These are phyloP conservation scores for Riparia riparia DNA, from an alignment of 2,113 vertebrate genomes.

Conservation along the genomic window DNA sequence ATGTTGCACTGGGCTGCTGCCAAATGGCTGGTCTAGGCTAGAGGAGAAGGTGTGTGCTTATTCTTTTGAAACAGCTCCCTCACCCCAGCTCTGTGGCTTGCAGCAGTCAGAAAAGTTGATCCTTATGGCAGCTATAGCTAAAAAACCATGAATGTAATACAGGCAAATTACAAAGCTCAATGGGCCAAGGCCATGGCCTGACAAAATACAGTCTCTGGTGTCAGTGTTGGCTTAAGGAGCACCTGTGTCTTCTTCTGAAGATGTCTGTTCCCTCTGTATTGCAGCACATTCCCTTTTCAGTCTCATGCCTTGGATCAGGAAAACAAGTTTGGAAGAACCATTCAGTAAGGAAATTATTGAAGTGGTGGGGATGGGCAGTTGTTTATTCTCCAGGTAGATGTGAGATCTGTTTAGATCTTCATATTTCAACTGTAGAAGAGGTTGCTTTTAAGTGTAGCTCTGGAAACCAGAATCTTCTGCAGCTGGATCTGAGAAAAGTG, in stretches of 20 bases:
- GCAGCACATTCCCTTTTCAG: background rate
- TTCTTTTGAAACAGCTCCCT: background rate
- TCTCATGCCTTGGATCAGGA: background rate
- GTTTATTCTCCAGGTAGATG: background rate
- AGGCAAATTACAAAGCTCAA: background rate
- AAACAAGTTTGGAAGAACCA: background rate
- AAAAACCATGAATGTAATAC: background rate
- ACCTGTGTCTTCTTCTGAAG: background rate
- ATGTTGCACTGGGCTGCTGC: conserved; percentile 17
- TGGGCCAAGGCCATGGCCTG: background rate
- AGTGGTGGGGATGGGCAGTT: background rate
- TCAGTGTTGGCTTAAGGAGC: background rate
- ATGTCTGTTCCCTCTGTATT: background rate
- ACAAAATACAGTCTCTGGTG: background rate
- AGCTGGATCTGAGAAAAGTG: background rate
- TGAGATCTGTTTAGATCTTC: background rate
- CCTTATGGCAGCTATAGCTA: background rate
- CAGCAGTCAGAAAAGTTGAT: background rate
- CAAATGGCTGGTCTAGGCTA: background rate
- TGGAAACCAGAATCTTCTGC: background rate
- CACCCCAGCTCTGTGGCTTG: background rate
- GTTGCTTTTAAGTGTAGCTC: background rate
- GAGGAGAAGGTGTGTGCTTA: background rate
- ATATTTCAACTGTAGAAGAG: background rate
- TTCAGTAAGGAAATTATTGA: background rate